These are phyloP conservation scores for Megalonaias nervosa DNA, from an alignment of 1,140 invertebrate species.

Conservation along the genomic window DNA sequence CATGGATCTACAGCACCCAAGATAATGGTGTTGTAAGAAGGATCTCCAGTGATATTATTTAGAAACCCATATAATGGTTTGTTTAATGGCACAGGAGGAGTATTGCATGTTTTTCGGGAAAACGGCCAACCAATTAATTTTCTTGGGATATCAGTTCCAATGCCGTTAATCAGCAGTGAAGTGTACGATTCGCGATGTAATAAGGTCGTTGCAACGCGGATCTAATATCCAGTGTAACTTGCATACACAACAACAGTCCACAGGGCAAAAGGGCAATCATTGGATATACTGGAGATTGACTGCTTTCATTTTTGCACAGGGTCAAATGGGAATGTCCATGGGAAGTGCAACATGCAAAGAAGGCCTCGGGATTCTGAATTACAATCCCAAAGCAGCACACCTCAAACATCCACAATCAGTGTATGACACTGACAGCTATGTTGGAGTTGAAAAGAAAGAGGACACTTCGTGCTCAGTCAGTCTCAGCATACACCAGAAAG, in stretches of 20 bases:
- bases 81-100: slow-evolving; percentile 32
- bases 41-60: slow-evolving; percentile 29
- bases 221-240: slow-evolving; percentile 21
- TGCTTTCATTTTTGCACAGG: slow-evolving; percentile 33
- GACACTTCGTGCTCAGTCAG: slow-evolving; percentile 25
- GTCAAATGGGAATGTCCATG: slow-evolving; percentile 32
- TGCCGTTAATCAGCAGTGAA: slow-evolving; percentile 9
- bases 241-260: slow-evolving; percentile 32
- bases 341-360: slow-evolving; percentile 11
- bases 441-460: neutral
- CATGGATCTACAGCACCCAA: slow-evolving; percentile 16
- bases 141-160: neutral
- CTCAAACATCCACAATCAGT: slow-evolving; percentile 8
- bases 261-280: slow-evolving; percentile 25
- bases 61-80: slow-evolving; percentile 17
- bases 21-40: slow-evolving; percentile 24
- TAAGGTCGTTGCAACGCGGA: slow-evolving; percentile 16
- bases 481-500: no score
- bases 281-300: slow-evolving; percentile 27
- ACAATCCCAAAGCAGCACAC: slow-evolving; percentile 7
- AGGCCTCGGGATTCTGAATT: slow-evolving; percentile 19
- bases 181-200: slow-evolving; percentile 16
- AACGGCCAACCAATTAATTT: slow-evolving; percentile 23
- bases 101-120: slow-evolving; percentile 16
- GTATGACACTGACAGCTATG: slow-evolving; percentile 28